These are phyloP conservation scores for Notodonta dromedarius DNA, from an alignment of 2,888 invertebrate species.

Conservation along the genomic window DNA sequence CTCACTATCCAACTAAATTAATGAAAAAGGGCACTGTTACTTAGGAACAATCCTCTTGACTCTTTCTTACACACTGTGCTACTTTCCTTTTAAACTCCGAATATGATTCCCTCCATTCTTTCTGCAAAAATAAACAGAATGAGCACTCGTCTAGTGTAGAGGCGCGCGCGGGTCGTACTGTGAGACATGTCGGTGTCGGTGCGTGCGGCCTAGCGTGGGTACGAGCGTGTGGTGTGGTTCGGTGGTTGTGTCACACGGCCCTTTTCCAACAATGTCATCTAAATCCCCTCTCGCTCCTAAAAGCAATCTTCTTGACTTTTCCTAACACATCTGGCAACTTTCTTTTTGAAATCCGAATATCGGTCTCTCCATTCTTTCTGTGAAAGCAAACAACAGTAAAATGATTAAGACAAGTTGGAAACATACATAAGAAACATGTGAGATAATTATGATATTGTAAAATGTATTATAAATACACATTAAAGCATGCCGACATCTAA, in stretches of 20 bases:
- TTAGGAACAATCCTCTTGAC: slow-evolving; percentile 99
- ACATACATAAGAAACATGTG: slow-evolving; percentile 24
- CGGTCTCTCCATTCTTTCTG: slow-evolving; percentile 99
- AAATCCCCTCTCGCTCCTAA: slow-evolving; percentile 84
- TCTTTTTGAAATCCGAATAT: slow-evolving; percentile 98
- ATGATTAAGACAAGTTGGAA: slow-evolving; percentile 30
- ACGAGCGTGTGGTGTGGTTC: slow-evolving; percentile 50
- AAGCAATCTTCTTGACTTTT: slow-evolving; percentile 99
- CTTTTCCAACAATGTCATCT: slow-evolving; percentile 72
- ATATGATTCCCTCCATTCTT: slow-evolving; percentile 99
- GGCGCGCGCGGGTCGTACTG: slow-evolving; percentile 46
- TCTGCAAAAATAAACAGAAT: slow-evolving; percentile 88
- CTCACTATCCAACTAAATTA: slow-evolving; percentile 79
- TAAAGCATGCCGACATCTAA: too few relatives aligned
- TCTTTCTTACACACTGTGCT: slow-evolving; percentile 98
- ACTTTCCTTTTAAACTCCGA: slow-evolving; percentile 99
- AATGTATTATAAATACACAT: too few relatives aligned
- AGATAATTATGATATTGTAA: slow-evolving; percentile 13
- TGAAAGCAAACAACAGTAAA: slow-evolving; percentile 72
- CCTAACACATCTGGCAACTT: slow-evolving; percentile 98
- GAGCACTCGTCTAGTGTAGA: slow-evolving; percentile 79
- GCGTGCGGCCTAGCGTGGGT: slow-evolving; percentile 55
- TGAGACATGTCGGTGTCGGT: slow-evolving; percentile 49
- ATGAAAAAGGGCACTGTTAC: slow-evolving; percentile 83
- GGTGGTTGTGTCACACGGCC: slow-evolving; percentile 63